Conservation (phyloP, 2,888 invertebrate genomes). For the Xestia xanthographa region DNA sequence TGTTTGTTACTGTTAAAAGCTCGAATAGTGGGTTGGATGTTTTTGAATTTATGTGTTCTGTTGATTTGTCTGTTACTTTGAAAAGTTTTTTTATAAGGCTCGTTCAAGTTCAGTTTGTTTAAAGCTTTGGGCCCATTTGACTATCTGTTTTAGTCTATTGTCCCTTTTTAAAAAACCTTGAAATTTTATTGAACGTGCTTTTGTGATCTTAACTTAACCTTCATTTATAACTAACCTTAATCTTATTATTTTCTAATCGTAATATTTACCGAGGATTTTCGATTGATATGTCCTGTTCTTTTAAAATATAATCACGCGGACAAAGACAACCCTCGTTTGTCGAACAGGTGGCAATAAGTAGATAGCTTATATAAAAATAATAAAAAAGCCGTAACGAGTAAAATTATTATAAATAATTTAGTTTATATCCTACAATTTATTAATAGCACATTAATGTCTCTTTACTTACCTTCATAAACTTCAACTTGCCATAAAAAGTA, state of each 20-base stretch:
- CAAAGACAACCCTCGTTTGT: not conserved
- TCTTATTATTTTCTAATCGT: not conserved
- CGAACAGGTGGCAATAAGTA: not conserved
- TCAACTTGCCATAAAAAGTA: not conserved
- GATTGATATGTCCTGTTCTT: not conserved
- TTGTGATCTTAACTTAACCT: not conserved
- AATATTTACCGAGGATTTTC: not conserved
- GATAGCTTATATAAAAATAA: not conserved
- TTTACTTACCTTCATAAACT: not conserved
- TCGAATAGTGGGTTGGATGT: not conserved
- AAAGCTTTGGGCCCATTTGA: not conserved
- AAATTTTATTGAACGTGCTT: not conserved
- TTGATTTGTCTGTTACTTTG: not conserved
- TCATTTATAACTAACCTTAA: too few relatives aligned
- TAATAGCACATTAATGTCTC: not conserved
- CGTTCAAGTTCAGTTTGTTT: not conserved
- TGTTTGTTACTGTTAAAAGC: constrained; percentile 17
- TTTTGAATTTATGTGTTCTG: not conserved
- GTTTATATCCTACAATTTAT: not conserved
- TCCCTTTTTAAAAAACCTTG: not conserved
- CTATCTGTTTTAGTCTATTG: too few relatives aligned
- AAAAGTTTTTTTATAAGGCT: not conserved
- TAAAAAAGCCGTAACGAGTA: not conserved
- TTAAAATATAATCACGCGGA: not conserved
- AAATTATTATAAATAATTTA: not conserved